Conservation (phyloP, 2,113 vertebrate species). For the Myrmecophaga tridactyla region DNA sequence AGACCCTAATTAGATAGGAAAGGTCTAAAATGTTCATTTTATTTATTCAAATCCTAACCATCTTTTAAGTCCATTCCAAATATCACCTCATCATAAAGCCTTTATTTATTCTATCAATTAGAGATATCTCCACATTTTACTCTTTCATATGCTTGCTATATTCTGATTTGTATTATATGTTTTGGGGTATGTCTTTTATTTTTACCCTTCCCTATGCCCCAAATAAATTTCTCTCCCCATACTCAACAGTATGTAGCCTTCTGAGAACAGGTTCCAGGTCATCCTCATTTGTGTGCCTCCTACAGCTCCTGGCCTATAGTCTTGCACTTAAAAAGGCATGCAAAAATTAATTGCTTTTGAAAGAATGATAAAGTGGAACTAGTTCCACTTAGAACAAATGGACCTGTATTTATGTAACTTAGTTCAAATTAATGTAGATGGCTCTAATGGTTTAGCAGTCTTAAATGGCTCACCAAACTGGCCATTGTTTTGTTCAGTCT, state of each 20-base stretch:
- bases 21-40: not conserved
- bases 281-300: not conserved
- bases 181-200: not conserved
- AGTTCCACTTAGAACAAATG: not conserved
- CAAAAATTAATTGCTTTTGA: not conserved
- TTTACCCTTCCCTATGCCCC: not conserved
- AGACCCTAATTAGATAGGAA: not conserved
- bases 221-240: not conserved
- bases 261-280: not conserved
- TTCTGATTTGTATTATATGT: not conserved
- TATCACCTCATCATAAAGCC: not conserved
- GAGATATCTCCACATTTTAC: not conserved
- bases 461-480: not conserved
- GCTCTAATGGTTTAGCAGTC: constrained; percentile 5
- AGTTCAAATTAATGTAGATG: constrained; percentile 50
- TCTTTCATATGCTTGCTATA: not conserved
- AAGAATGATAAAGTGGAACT: not conserved
- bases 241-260: not conserved
- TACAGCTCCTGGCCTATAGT: not conserved
- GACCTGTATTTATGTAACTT: constrained; percentile 43
- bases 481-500: not conserved
- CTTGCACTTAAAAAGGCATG: not conserved
- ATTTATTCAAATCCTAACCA: not conserved
- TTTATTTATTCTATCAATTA: not conserved
- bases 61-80: not conserved